Evolutionary conservation across 2,888 invertebrate species (phyloP).

Genomic region (Pyrrhia umbra): DNA sequence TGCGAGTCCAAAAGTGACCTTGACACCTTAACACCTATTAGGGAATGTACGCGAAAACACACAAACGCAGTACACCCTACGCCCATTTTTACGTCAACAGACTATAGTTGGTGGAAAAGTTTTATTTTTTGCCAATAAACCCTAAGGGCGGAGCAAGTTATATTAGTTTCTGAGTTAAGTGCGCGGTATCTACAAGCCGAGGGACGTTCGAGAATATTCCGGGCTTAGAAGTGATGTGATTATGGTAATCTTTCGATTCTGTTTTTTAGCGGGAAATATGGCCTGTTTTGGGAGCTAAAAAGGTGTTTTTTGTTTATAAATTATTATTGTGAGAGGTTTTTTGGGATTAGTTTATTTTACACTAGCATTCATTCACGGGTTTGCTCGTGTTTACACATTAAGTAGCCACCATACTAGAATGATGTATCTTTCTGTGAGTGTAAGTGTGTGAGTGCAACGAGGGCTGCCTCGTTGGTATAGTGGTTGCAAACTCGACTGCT

Average conservation of each 20-base stretch:
- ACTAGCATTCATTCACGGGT: too few relatives aligned
- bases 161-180: constrained; percentile 69
- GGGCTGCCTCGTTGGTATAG: too few relatives aligned
- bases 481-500: too few relatives aligned
- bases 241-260: constrained; percentile 48
- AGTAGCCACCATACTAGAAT: too few relatives aligned
- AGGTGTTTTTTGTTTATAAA: not conserved
- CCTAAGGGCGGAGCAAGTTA: constrained; percentile 64
- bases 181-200: constrained; percentile 52
- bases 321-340: not conserved
- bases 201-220: constrained; percentile 32
- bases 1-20: too few relatives aligned
- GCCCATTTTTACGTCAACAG: constrained; percentile 54
- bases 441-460: too few relatives aligned
- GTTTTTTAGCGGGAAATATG: constrained; percentile 8
- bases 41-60: not conserved
- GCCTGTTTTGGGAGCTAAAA: constrained; percentile 20
- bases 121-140: constrained; percentile 64
- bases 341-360: not conserved
- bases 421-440: too few relatives aligned
- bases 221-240: constrained; percentile 49
- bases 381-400: too few relatives aligned
- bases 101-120: constrained; percentile 52
- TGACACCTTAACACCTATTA: too few relatives aligned
- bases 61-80: constrained; percentile 26